Evolutionary conservation across 2,888 invertebrate genomes (phyloP).

Genomic region (Polymixis flavicincta): DNA sequence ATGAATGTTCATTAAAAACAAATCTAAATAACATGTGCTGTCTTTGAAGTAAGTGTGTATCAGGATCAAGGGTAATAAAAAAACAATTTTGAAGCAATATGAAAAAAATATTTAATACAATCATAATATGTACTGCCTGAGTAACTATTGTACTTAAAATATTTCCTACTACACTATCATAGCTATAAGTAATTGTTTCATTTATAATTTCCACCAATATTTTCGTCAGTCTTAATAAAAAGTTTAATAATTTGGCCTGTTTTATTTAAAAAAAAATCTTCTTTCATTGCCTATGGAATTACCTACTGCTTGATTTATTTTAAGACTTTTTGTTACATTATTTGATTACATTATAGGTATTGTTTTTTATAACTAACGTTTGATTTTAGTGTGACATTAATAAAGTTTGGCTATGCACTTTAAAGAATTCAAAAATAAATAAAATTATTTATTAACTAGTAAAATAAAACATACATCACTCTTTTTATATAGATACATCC

Average conservation of each 20-base stretch:
- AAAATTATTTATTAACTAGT: slow-evolving; percentile 68
- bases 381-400: slow-evolving; percentile 41
- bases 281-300: slow-evolving; percentile 3
- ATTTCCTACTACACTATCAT: slow-evolving; percentile 72
- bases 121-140: slow-evolving; percentile 83
- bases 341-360: slow-evolving; percentile 21
- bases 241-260: slow-evolving; percentile 64
- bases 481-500: slow-evolving; percentile 74
- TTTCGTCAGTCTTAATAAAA: slow-evolving; percentile 77
- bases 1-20: neutral
- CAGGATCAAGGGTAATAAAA: slow-evolving; percentile 37
- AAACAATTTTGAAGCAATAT: slow-evolving; percentile 83
- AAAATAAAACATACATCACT: slow-evolving; percentile 72
- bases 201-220: slow-evolving; percentile 74
- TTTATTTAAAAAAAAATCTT: slow-evolving; percentile 45
- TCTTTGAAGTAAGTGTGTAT: no score
- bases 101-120: slow-evolving; percentile 82
- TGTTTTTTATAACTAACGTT: slow-evolving; percentile 22
- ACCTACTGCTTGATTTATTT: neutral
- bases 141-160: slow-evolving; percentile 87
- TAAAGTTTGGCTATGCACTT: slow-evolving; percentile 52
- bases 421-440: slow-evolving; percentile 72
- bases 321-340: neutral
- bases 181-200: slow-evolving; percentile 70
- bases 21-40: neutral